phyloP scores from a whole-genome alignment of 2,888 invertebrate genomes.

The Sylvicola fuscatus region DNA sequence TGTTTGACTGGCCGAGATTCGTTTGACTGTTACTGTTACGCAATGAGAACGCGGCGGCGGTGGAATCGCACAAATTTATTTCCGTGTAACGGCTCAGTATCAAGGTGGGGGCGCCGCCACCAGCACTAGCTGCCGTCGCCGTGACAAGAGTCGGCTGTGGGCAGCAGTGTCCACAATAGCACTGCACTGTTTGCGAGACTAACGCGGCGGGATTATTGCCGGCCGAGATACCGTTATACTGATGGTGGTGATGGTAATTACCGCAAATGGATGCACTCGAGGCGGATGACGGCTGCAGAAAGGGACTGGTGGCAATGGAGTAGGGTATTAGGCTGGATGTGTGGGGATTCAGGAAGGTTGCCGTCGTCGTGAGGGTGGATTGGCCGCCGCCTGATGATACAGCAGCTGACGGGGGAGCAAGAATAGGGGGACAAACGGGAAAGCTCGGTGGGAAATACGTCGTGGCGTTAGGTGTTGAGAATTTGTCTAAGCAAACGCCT shows the following conservation, averaged over 20 bases:
- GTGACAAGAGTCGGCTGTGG: constrained; percentile 9
- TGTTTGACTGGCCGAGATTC: too few species aligned
- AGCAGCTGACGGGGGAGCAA: constrained; percentile 10
- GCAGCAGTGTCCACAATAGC: constrained; percentile 13
- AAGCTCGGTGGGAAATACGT: constrained; percentile 16
- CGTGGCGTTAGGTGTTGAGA: constrained; percentile 8
- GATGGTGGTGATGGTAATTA: background rate
- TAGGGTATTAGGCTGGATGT: background rate
- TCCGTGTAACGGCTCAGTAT: constrained; percentile 14
- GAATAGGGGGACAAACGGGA: constrained; percentile 14
- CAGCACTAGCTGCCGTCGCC: constrained; percentile 5
- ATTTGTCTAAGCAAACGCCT: too few species aligned
- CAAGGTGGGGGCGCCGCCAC: constrained; percentile 9
- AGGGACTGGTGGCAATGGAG: too few species aligned
- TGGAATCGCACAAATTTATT: constrained; percentile 13
- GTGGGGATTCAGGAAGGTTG: constrained; percentile 5
- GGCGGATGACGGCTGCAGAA: too few species aligned
- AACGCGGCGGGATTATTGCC: too few species aligned
- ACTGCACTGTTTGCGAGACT: constrained; percentile 4
- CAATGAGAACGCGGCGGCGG: constrained; percentile 7
- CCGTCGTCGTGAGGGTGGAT: constrained; percentile 2
- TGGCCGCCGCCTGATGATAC: constrained; percentile 5
- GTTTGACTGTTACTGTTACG: constrained; percentile 7
- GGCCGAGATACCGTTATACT: background rate
- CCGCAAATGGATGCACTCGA: too few species aligned